Evolutionary conservation across 2,797 vertebrate genomes (phyloP), one percentile per base, ranked within the genome.

Genomic region (Enoplosus armatus): DNA sequence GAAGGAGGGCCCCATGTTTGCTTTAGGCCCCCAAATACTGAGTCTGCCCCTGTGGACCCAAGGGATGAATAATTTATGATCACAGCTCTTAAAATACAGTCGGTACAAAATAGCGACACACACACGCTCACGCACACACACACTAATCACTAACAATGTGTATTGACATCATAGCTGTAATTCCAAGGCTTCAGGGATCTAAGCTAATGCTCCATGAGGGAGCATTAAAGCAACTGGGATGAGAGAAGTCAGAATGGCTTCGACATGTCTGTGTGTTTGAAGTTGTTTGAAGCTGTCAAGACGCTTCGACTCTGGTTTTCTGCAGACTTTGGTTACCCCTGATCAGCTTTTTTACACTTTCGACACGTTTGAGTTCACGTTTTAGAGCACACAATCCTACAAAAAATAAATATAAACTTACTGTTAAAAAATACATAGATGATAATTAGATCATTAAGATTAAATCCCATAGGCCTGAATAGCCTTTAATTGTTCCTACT

Each of bases 151-250:
- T 26, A 67, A 79, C 77, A 50, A 79, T 74, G 71, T 79, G 75
- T 83, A 84, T 79, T 73, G 72, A 83, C 83, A 66, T 75, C 50
- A 15, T 45, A n/a, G 75, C 80, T 83, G 62, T 82, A 86, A 85
- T 67, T 82, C 80, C 73, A 15, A 26, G 31, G 74, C 85, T 84
- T 76, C 78, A 18, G 86, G 77, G 82, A 83, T 84, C 64, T 51
- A 9, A 86, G 80, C 77, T 87, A 65, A 86, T 82, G 79, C 85
- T 80, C 43, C 66, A 18, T 27, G 31, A 69, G 83, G 81, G 77
- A 83, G 77, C 66, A 65, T 82, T 79, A 84, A 83, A 81, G 84
- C 43, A 27, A 51, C 76, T 56, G 67, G 65, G 79, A 91, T 83
- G 20, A 79, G 66, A 1, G 15, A 45, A 85, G 63, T 80, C 75